These are phyloP conservation scores for Phalloptychus januarius DNA, from an alignment of 2,797 vertebrate genomes.

Conservation along the genomic window DNA sequence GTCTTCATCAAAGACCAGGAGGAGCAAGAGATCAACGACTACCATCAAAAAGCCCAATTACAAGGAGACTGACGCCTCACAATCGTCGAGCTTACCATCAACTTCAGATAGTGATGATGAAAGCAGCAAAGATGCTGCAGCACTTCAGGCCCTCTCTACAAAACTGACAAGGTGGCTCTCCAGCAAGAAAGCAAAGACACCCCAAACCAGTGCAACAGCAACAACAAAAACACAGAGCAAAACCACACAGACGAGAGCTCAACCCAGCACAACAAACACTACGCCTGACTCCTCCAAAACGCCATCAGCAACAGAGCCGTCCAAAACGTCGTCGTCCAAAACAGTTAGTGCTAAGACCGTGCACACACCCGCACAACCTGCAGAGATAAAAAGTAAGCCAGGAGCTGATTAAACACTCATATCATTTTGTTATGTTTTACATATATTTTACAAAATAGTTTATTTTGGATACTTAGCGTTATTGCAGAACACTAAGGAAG, in stretches of 20 bases:
- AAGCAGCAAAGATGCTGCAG: not conserved
- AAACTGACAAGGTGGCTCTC: not conserved
- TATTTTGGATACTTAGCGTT: not conserved
- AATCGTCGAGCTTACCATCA: not conserved
- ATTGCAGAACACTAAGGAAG: not conserved
- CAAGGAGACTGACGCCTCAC: fast-evolving
- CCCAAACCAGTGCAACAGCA: not conserved
- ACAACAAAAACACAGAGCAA: not conserved
- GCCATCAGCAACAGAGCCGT: not conserved
- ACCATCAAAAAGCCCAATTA: not conserved
- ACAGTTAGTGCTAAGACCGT: not conserved
- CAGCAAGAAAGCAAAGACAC: not conserved
- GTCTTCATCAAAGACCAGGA: fast-evolving
- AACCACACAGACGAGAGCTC: not conserved
- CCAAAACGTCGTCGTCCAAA: not conserved
- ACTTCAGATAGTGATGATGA: not conserved
- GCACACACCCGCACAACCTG: not conserved
- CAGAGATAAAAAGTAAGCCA: not conserved
- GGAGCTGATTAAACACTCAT: not conserved
- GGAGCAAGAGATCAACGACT: not conserved
- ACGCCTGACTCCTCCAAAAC: not conserved
- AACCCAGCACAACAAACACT: not conserved
- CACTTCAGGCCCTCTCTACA: not conserved
- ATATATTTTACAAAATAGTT: not conserved
- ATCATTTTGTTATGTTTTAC: not conserved